A percentile compares a stretch with the other conserved stretches of the same genome.
phyloP scores from a whole-genome alignment of 2,113 vertebrate species.

The Chlamydotis undulata region DNA sequence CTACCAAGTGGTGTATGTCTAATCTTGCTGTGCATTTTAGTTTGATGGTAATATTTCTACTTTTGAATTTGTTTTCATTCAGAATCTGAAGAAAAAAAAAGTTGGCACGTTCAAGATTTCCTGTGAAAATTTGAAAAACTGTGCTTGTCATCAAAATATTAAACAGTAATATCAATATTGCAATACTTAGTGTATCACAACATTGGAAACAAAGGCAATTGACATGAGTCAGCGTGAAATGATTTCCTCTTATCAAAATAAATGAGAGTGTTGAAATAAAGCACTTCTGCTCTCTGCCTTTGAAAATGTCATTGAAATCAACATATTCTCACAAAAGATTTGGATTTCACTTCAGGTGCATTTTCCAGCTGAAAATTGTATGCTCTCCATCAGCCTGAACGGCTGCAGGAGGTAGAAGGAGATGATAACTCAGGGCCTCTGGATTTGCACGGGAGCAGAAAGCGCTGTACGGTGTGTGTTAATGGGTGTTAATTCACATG shows the following conservation, averaged over 20 bases:
- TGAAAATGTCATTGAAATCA: neutral
- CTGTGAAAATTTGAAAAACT: neutral
- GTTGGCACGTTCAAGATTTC: neutral
- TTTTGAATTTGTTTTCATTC: neutral
- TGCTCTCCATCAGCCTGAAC: neutral
- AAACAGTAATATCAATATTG: neutral
- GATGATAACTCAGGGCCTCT: neutral
- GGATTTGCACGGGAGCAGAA: neutral
- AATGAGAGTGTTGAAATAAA: neutral
- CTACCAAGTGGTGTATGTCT: neutral
- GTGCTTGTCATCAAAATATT: neutral
- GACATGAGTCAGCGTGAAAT: constrained; percentile 6
- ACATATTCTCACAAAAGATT: neutral
- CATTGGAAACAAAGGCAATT: neutral
- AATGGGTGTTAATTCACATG: neutral
- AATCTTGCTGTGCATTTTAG: neutral
- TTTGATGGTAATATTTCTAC: neutral
- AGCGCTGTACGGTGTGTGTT: neutral
- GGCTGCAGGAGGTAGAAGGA: neutral
- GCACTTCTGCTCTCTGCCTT: neutral
- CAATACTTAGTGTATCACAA: neutral
- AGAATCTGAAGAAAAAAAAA: neutral
- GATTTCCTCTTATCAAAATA: neutral
- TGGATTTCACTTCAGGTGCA: neutral
- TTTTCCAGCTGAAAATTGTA: neutral